Percentiles rank a stretch among this genome's conserved stretches.
Evolutionary conservation across 2,797 vertebrate genomes (phyloP).

Genomic region (Acanthiza pusilla): DNA sequence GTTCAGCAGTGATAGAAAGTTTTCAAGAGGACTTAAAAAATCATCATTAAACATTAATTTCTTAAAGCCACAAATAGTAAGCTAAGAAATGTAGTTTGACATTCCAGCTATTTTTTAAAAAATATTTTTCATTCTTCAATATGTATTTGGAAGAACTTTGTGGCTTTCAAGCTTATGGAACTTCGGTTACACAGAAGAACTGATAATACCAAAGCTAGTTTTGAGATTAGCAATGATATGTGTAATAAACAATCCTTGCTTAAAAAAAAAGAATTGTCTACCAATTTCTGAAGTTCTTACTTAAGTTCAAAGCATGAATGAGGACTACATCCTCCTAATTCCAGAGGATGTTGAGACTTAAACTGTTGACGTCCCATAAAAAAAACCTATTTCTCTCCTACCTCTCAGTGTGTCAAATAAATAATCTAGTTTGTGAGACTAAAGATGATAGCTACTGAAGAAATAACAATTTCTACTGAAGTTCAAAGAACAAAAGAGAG

Average conservation of each 20-base stretch:
- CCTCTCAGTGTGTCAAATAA: background rate
- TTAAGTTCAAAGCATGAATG: background rate
- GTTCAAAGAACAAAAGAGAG: background rate
- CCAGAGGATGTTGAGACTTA: background rate
- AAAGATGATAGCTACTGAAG: background rate
- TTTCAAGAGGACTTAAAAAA: background rate
- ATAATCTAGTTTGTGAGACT: background rate
- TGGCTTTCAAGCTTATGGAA: background rate
- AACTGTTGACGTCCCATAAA: background rate
- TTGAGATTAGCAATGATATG: background rate
- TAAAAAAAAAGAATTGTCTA: background rate
- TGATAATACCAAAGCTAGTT: constrained; percentile 4
- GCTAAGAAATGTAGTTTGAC: constrained; percentile 2
- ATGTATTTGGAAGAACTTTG: background rate
- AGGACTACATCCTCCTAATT: background rate
- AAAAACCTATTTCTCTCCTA: background rate
- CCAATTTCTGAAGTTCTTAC: background rate
- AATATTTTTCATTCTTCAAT: constrained; percentile 26
- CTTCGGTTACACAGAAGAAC: background rate
- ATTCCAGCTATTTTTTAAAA: constrained; percentile 35
- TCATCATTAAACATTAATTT: background rate
- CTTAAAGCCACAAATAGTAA: constrained; percentile 24
- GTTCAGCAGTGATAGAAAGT: background rate
- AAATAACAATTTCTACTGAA: background rate
- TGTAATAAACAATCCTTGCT: background rate